phyloP scores from a whole-genome alignment of 23 tunicate species.

The Ascidia mentula region DNA sequence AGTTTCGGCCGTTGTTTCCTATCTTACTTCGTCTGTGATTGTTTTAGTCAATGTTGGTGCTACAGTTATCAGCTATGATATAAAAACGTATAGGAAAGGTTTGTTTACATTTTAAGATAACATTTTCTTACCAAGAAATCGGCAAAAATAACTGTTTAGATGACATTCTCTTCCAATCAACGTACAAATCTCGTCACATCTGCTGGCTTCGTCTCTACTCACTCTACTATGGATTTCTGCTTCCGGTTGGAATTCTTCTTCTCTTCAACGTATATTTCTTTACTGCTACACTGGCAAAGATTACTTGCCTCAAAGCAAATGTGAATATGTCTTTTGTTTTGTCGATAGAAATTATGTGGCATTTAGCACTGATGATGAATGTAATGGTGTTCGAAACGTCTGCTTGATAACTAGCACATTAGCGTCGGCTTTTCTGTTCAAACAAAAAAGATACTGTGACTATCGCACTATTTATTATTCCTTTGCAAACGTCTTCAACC shows the following conservation, averaged over 20 bases:
- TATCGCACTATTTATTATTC: too few species aligned
- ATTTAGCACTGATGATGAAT: too few species aligned
- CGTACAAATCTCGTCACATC: conserved; percentile 1
- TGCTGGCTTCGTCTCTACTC: conserved; percentile 72
- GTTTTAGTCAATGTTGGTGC: background rate
- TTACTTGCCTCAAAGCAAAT: conserved; percentile 27
- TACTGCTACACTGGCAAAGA: conserved; percentile 11
- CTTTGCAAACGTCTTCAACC: too few species aligned
- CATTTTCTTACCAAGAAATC: too few species aligned
- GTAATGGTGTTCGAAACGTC: too few species aligned
- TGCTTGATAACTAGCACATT: too few species aligned
- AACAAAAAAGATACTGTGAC: too few species aligned
- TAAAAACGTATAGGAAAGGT: background rate
- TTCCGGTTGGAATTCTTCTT: conserved; percentile 43
- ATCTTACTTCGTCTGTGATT: background rate
- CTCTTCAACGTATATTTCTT: conserved; percentile 34
- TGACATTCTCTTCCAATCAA: conserved; percentile 12
- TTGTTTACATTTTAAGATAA: background rate
- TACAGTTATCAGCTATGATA: background rate
- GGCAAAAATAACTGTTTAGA: too few species aligned
- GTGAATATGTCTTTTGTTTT: too few species aligned
- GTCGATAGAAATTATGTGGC: too few species aligned
- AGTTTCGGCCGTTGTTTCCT: background rate
- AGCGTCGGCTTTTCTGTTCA: too few species aligned
- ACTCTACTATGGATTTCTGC: conserved; percentile 72